Base-by-base conservation (phyloP, 2,113 vertebrate genomes). In the Lophius piscatorius region DNA sequence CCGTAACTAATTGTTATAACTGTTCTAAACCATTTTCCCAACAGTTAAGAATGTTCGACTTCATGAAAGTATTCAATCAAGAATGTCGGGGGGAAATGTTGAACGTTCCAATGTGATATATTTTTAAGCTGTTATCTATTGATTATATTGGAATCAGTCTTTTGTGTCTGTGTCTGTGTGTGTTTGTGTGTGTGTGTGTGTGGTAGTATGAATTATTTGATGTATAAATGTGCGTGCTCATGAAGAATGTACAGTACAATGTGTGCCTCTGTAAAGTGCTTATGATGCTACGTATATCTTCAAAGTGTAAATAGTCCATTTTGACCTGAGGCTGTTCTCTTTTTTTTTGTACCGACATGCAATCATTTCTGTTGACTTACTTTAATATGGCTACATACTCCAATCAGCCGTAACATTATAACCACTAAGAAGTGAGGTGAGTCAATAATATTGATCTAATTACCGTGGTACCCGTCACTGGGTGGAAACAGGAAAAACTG, bases 11-110 rank as follows among this genome's bases (percentile, higher is more conserved):
- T 29, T 31, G 5, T 31, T 22, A 14, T 35, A 45, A 49, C 36
- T 42, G 34, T 61, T 26, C 13, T 59, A 48, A 24, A 52, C 58
- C 49, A 31, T 54, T 60, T 11, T 28, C 41, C 17, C 46, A 67
- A 34, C 18, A 33, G 9, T 61, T 71, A 18, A 70, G 84, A 88
- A 87, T 88, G 78, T 87, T 70, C 28, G 84, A 84, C 82, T 55
- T 81, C 20, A 63, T 88, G 85, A 85, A 89, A 84, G 86, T 88
- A 84, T 42, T 52, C 54, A 64, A 58, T 52, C 4, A 65, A 68
- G 82, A 88, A 88, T 87, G 84, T 85, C 54, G 78, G 54, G 22
- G 5, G 68, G 44, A 72, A 56, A 48, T 35, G 42, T 26, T 35
- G 45, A 73, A 12, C 12, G 31, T 74, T 77, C 67, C 16, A 52